These are phyloP conservation scores for Pogonocichla stellata DNA, from an alignment of 2,113 vertebrate genomes.

Conservation along the genomic window DNA sequence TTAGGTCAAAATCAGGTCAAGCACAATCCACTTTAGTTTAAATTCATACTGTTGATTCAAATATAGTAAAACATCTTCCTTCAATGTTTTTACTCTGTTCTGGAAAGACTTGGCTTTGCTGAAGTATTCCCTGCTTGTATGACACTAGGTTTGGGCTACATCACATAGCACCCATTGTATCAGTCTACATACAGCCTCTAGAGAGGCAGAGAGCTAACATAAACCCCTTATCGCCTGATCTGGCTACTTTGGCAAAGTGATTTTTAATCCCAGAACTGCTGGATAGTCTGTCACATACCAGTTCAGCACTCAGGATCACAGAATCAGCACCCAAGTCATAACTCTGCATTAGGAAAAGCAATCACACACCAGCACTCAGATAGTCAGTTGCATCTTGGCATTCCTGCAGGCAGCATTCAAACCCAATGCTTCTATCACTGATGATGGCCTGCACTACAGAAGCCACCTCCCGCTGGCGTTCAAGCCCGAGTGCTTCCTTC, in stretches of 20 bases:
- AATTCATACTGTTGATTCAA: not conserved
- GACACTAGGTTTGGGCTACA: not conserved
- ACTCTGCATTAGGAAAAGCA: not conserved
- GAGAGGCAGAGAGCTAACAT: not conserved
- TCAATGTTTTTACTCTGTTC: not conserved
- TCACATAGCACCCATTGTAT: not conserved
- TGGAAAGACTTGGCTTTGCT: not conserved
- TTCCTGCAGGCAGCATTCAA: not conserved
- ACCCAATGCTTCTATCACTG: not conserved
- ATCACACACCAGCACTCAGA: not conserved
- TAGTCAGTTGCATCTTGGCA: not conserved
- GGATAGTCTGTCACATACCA: not conserved
- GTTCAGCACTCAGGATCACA: not conserved
- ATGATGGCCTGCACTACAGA: not conserved
- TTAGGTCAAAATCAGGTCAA: not conserved
- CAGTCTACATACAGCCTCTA: not conserved
- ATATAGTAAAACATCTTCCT: not conserved
- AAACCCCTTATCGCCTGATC: not conserved
- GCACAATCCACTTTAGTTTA: not conserved
- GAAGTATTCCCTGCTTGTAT: not conserved
- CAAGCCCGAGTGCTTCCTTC: not conserved
- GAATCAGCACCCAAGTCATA: not conserved
- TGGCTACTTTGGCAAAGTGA: not conserved
- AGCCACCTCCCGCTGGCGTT: fast-evolving
- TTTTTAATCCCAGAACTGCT: not conserved